Evolutionary conservation across 2,113 vertebrate genomes (phyloP).

Genomic region (Rallus limicola): DNA sequence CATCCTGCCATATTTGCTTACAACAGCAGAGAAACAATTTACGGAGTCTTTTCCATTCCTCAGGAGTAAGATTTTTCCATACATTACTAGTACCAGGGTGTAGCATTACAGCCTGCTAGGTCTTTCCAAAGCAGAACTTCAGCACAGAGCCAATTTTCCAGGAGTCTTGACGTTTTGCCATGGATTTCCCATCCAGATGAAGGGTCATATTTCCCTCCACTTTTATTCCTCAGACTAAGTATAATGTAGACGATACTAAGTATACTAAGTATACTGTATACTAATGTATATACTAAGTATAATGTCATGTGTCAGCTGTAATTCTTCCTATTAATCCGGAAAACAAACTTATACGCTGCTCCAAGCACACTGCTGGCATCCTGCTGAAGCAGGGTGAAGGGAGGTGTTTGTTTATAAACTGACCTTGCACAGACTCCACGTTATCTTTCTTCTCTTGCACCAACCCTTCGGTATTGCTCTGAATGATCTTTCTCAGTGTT

Average conservation of each 20-base stretch:
- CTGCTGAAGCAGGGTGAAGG: neutral
- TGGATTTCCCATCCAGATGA: slow-evolving; percentile 24
- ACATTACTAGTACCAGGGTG: neutral
- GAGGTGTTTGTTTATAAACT: slow-evolving; percentile 8
- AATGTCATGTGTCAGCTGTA: neutral
- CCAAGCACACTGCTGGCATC: neutral
- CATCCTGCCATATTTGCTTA: slow-evolving; percentile 16
- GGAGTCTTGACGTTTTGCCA: slow-evolving; percentile 59
- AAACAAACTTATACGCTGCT: neutral
- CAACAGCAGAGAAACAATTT: slow-evolving; percentile 13
- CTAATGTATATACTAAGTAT: no score
- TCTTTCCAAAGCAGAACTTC: slow-evolving; percentile 32
- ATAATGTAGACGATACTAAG: no score
- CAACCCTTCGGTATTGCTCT: slow-evolving; percentile 84
- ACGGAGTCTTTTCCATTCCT: slow-evolving; percentile 37
- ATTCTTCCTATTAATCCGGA: slow-evolving; percentile 13
- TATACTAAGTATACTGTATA: no score
- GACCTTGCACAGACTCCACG: slow-evolving; percentile 81
- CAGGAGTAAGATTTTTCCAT: slow-evolving; percentile 34
- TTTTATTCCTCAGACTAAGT: slow-evolving; percentile 36
- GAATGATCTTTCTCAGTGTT: slow-evolving; percentile 91
- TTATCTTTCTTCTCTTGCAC: slow-evolving; percentile 88
- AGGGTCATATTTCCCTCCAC: neutral
- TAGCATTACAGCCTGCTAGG: neutral
- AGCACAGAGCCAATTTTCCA: slow-evolving; percentile 55